phyloP scores from a whole-genome alignment of 2,888 invertebrate species.

The Vandiemenella viatica region DNA sequence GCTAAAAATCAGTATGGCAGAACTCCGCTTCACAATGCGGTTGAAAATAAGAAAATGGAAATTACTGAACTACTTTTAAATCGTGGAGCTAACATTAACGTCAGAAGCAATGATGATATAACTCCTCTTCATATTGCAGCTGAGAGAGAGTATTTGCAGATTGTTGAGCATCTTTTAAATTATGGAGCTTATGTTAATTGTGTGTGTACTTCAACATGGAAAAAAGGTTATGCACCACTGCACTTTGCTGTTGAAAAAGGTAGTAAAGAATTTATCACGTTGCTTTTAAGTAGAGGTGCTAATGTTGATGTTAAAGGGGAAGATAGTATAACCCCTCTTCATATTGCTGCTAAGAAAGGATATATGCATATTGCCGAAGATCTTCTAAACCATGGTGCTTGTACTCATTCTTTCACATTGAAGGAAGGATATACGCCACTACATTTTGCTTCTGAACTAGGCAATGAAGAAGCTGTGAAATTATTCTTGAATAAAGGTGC shows the following conservation, averaged over 20 bases:
- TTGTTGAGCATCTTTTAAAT: neutral
- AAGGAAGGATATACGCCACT: neutral
- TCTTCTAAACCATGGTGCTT: neutral
- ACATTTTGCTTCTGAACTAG: neutral
- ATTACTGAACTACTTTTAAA: slow-evolving; percentile 1
- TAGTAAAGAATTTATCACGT: neutral
- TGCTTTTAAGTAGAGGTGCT: neutral
- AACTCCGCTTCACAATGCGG: slow-evolving; percentile 7
- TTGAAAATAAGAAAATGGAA: neutral
- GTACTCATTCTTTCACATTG: neutral
- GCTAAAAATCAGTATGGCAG: slow-evolving; percentile 3
- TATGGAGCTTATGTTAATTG: neutral
- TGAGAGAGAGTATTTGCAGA: neutral
- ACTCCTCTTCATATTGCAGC: neutral
- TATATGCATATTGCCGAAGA: neutral
- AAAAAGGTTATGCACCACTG: neutral
- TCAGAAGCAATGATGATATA: slow-evolving; percentile 1
- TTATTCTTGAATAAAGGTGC: neutral
- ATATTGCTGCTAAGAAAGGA: neutral
- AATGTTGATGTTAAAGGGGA: neutral
- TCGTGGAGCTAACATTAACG: slow-evolving; percentile 4
- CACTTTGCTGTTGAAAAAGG: neutral
- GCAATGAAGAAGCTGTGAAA: neutral
- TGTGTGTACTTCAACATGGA: neutral
- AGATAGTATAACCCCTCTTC: neutral